phyloP scores from a whole-genome alignment of 2,888 invertebrate species.

The Venustoraphidia nigricollis region DNA sequence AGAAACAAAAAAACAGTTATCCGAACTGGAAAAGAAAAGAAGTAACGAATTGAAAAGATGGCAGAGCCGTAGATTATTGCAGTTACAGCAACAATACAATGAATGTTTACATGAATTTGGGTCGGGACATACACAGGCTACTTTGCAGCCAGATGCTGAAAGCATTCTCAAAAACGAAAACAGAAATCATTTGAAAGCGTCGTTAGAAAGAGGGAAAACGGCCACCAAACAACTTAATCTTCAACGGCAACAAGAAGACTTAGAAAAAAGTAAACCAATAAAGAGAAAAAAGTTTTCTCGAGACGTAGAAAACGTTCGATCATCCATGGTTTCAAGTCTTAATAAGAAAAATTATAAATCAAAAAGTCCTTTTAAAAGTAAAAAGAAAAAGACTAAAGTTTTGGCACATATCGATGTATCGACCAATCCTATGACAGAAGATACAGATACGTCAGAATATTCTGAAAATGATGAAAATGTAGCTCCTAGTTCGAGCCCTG shows the following conservation, averaged over 20 bases:
- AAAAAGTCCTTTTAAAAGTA: neutral
- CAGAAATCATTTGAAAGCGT: conserved; percentile 19
- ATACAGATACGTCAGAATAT: no score
- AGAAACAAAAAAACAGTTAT: conserved; percentile 32
- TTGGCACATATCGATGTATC: no score
- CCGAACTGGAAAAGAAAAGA: conserved; percentile 31
- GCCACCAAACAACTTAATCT: conserved; percentile 25
- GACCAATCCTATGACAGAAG: no score
- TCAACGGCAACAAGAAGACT: conserved; percentile 21
- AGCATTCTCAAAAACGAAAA: conserved; percentile 16
- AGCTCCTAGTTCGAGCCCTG: no score
- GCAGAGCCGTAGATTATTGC: conserved; percentile 32
- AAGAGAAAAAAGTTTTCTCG: conserved; percentile 23
- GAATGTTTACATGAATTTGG: conserved; percentile 35
- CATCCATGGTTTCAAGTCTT: conserved; percentile 24
- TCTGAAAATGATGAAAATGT: no score
- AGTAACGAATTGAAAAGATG: conserved; percentile 33
- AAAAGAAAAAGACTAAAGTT: neutral
- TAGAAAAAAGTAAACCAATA: conserved; percentile 12
- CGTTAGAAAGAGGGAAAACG: conserved; percentile 26
- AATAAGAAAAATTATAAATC: conserved; percentile 10
- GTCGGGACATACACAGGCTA: conserved; percentile 30
- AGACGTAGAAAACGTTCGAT: conserved; percentile 30
- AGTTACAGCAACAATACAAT: conserved; percentile 33
- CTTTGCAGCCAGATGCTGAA: conserved; percentile 24